Conservation (phyloP, 2,797 vertebrate species). For the Monodelphis domestica region DNA sequence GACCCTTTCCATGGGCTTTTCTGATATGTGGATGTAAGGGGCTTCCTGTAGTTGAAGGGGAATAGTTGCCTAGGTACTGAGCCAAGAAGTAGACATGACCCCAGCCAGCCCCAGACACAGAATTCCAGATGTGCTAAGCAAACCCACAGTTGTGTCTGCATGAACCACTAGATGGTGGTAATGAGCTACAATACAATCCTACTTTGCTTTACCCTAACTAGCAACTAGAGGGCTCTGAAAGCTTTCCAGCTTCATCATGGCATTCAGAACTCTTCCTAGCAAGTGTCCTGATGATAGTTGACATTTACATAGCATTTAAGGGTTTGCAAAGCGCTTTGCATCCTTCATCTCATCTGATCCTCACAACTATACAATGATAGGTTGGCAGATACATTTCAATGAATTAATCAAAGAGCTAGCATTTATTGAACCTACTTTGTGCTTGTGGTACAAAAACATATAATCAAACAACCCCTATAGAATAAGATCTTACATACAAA, state of each 20-base stretch:
- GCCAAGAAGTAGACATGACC: not conserved
- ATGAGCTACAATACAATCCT: not conserved
- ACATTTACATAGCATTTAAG: not conserved
- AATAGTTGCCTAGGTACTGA: not conserved
- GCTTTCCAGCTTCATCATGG: not conserved
- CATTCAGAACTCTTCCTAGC: not conserved
- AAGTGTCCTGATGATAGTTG: not conserved
- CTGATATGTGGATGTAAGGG: not conserved
- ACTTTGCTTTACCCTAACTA: not conserved
- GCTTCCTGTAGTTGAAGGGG: not conserved
- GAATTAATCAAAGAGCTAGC: not conserved
- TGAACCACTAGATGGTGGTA: constrained; percentile 55
- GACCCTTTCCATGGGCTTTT: not conserved
- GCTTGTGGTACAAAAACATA: not conserved
- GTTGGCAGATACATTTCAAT: not conserved
- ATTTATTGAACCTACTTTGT: not conserved
- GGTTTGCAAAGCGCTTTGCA: not conserved
- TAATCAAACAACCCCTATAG: not conserved
- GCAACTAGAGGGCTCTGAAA: not conserved
- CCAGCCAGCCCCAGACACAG: fast-evolving
- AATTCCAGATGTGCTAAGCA: not conserved
- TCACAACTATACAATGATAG: not conserved
- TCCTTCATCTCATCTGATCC: not conserved
- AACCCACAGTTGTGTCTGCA: not conserved
- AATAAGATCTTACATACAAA: not conserved